Conservation (phyloP, 2,888 invertebrate species). For the Himalopsyche tibetana region DNA sequence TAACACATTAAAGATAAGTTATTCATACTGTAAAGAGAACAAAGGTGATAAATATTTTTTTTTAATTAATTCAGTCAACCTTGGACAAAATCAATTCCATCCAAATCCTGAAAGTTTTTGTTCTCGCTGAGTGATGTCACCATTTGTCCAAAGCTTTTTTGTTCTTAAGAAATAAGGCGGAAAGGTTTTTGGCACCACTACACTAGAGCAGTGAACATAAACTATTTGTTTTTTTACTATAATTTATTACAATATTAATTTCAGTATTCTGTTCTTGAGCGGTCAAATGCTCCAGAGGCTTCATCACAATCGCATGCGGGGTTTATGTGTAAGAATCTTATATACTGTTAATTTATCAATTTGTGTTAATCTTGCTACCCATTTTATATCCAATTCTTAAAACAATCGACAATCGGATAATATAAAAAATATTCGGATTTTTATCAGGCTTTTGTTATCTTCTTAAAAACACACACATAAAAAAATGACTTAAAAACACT, state of each 20-base stretch:
- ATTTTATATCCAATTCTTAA: too few relatives aligned
- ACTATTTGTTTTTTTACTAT: background rate
- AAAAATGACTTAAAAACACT: too few relatives aligned
- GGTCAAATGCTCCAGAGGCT: too few relatives aligned
- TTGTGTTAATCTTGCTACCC: background rate
- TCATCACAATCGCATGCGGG: too few relatives aligned
- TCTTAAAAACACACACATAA: too few relatives aligned
- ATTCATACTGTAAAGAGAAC: background rate
- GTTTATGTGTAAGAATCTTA: too few relatives aligned
- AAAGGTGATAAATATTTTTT: background rate
- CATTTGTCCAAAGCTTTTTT: conserved; percentile 26
- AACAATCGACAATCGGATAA: too few relatives aligned
- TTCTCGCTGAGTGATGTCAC: conserved; percentile 15
- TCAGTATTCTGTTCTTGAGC: background rate
- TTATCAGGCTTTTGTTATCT: too few relatives aligned
- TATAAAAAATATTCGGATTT: too few relatives aligned
- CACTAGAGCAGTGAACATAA: background rate
- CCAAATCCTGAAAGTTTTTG: conserved; percentile 4
- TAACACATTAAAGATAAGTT: background rate
- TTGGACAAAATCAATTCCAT: conserved; percentile 9
- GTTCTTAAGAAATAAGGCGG: background rate
- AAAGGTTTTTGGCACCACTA: conserved; percentile 3
- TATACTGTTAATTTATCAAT: too few relatives aligned
- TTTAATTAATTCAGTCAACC: conserved; percentile 6
- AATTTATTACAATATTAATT: background rate